phyloP scores from a whole-genome alignment of 2,797 vertebrate species.

The Enteromius anoplus region DNA sequence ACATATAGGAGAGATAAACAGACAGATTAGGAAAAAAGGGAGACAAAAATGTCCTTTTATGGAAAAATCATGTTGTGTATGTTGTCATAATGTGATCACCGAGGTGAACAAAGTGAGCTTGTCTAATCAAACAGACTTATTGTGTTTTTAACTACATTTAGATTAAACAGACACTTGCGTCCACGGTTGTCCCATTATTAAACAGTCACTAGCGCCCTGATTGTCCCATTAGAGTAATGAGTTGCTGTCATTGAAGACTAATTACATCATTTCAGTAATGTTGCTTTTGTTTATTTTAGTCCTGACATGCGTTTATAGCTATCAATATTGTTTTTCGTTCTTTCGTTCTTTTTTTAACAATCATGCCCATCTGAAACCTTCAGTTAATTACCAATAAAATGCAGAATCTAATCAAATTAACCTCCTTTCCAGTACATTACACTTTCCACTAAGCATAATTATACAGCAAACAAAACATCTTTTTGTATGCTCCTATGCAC shows the following conservation, averaged over 20 bases:
- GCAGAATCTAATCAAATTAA: constrained; percentile 79
- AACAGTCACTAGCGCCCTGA: constrained; percentile 61
- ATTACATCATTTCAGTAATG: constrained; percentile 79
- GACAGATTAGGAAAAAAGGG: neutral
- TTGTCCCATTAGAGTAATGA: constrained; percentile 78
- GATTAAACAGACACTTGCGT: constrained; percentile 59
- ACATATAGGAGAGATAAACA: neutral
- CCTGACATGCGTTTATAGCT: constrained; percentile 62
- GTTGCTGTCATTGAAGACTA: constrained; percentile 75
- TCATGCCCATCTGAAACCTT: constrained; percentile 69
- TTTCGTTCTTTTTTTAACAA: constrained; percentile 32
- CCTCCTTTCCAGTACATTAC: constrained; percentile 80
- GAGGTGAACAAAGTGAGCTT: constrained; percentile 7
- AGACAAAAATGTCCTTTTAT: neutral
- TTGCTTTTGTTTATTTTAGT: constrained; percentile 73
- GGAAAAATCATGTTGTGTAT: neutral
- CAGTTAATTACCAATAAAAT: constrained; percentile 78
- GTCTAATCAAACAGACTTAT: constrained; percentile 36
- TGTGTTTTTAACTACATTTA: constrained; percentile 35
- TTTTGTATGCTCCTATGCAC: constrained; percentile 34
- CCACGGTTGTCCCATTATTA: constrained; percentile 51
- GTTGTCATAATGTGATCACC: constrained; percentile 21
- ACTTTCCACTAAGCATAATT: constrained; percentile 69
- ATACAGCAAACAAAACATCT: constrained; percentile 30
- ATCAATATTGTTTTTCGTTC: constrained; percentile 33